Base-by-base conservation (phyloP, 2,797 vertebrate species). In the Vespertilio murinus region DNA sequence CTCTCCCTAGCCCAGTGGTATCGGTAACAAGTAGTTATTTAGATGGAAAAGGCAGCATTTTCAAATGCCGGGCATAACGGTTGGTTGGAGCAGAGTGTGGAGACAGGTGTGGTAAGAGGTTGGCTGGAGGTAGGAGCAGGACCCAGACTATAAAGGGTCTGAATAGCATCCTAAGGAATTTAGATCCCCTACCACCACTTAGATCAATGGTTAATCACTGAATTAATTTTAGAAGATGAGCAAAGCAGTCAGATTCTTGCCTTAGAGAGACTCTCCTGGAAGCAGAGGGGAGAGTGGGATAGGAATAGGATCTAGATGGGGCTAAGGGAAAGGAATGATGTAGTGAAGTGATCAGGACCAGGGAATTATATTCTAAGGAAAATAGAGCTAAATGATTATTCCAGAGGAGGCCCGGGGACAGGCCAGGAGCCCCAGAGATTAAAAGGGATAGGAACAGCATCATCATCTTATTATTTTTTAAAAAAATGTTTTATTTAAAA, bases 171-270 rank as follows among this genome's bases (percentile, higher is more conserved):
- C 54, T 56, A 64, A 84, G 49, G 90, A 77, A 83, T 91, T 80
- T 80, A 87, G 25, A 80, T n/a, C 3, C 8, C 3, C 8, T 2
- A 52, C 12, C 7, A 40, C 12, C 77, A 42, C 28, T 69, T 49
- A 90, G 56, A 59, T 64, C 8, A 75, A 35, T 30, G 78, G 35
- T 30, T 88, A 71, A 40, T 82, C 59, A 28, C 18, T 23, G 81
- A 73, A 81, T 80, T 87, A 77, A 79, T 83, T 86, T 89, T 95
- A 83, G 17, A 90, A 65, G 75, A 89, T 82, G 73, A 81, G 64
- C 40, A 73, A 77, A 82, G 6, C 61, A 38, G 59, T 64, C 86
- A 91, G 86, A 74, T 52, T 94, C 59, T 88, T 71, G 35, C 38
- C 30, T 93, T 59, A 35, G 59, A 90, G 56, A 64, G 45, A 35